Base-by-base conservation (phyloP, 2,888 invertebrate genomes). In the Drosophila phalerata region DNA sequence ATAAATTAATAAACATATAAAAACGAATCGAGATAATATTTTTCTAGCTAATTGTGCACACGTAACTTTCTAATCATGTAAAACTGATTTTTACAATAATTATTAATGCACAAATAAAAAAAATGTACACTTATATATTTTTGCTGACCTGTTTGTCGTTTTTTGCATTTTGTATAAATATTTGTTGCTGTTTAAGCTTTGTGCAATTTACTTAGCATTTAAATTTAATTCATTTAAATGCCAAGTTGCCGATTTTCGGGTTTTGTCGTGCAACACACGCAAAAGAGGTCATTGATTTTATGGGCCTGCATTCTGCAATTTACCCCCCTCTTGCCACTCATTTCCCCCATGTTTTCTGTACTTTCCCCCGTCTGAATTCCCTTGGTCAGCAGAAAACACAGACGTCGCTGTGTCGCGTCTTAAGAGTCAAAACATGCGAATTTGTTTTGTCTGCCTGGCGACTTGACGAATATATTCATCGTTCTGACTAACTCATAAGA, bases 241-340 rank as follows among this genome's bases (percentile, higher is more conserved):
- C 83, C 73, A 83, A 79, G 38, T 80, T 65, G 62, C 57, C 73
- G 57, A 32, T 45, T 73, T 74, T 57, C 15, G 22, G 43, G 11
- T 62, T 55, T 47, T 62, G 19, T 22, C 42, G 19, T 25, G 45
- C 55, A 56, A 34, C 53, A 61, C 52, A 57, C 48, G 43, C 82
- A 69, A 80, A 79, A 69, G 67, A 72, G 79, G 79, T 80, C 79
- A 80, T 82, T 82, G 83, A 76, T 80, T 80, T 73, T 69, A 58
- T 42, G 61, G 63, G 70, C 70, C 63, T 71, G 58, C 64, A 57
- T 61, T 56, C 30, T 38, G 45, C n/a, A 43, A 19, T 22, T 30
- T 22, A 28, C 28, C n/a, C 0, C 30, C 10, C 17, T 22, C 15
- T 17, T 15, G 0, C 43, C 19, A 8, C 6, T 9, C n/a, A 8